phyloP scores from a whole-genome alignment of 2,113 vertebrate species.

The Tylochromis polylepis region DNA sequence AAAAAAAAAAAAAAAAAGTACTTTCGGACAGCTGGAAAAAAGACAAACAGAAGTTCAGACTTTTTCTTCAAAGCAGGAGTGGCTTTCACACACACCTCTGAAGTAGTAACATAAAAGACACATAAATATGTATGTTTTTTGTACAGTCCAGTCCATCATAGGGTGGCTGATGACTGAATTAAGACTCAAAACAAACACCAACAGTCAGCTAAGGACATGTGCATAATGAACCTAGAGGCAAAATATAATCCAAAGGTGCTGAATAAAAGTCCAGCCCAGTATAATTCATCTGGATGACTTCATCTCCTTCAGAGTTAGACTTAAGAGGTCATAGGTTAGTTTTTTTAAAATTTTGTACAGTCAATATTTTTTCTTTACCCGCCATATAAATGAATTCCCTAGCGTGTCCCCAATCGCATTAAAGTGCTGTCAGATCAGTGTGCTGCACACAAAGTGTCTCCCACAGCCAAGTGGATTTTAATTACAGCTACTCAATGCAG shows the following conservation, averaged over 20 bases:
- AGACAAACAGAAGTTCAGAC: background rate
- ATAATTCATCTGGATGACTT: background rate
- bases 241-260: background rate
- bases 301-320: background rate
- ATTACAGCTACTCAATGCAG: constrained; percentile 54
- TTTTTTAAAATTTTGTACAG: constrained; percentile 80
- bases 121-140: constrained; percentile 37
- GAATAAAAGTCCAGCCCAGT: background rate
- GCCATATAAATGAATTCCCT: constrained; percentile 82
- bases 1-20: too few species aligned
- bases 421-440: constrained; percentile 81
- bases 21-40: constrained; percentile 1
- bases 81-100: constrained; percentile 27
- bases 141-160: background rate
- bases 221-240: background rate
- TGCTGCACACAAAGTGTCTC: constrained; percentile 82
- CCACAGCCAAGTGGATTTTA: constrained; percentile 76
- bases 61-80: constrained; percentile 30
- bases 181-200: constrained; percentile 18
- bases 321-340: constrained; percentile 46
- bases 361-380: constrained; percentile 49
- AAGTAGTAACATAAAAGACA: constrained; percentile 33
- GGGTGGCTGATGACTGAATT: constrained; percentile 7
- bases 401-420: constrained; percentile 74
- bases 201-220: background rate